A percentile compares a stretch with the other conserved stretches of the same genome.
phyloP scores from a whole-genome alignment of 2,113 vertebrate genomes.

The Eurystomus gularis region DNA sequence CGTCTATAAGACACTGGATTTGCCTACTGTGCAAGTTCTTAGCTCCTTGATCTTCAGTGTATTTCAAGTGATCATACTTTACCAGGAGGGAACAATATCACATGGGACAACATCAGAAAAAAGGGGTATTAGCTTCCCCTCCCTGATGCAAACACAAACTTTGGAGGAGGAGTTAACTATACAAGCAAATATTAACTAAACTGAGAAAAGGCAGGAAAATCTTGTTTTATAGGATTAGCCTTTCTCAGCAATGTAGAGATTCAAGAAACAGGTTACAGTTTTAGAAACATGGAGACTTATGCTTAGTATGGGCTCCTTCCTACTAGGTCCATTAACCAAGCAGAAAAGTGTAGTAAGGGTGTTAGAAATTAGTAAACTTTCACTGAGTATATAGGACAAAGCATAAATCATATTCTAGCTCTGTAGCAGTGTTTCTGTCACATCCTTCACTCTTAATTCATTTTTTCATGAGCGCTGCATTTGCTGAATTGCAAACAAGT shows the following conservation, averaged over 20 bases:
- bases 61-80: background rate
- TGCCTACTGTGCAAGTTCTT: background rate
- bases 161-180: background rate
- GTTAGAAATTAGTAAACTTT: background rate
- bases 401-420: background rate
- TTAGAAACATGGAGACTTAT: background rate
- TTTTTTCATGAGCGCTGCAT: fast-evolving
- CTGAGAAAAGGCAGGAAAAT: background rate
- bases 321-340: background rate
- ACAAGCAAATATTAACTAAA: background rate
- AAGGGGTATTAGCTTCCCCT: background rate
- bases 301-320: background rate
- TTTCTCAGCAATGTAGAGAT: background rate
- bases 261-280: background rate
- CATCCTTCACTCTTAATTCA: background rate
- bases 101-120: background rate
- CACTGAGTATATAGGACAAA: background rate
- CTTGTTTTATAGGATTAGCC: background rate
- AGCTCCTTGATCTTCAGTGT: background rate
- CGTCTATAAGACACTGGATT: background rate
- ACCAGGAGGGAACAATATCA: background rate
- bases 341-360: background rate
- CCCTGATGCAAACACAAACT: background rate
- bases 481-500: background rate
- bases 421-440: background rate